Percentiles rank a stretch among this genome's conserved stretches.
Conservation (phyloP, 2,797 vertebrate species). For the Caiman crocodilus region DNA sequence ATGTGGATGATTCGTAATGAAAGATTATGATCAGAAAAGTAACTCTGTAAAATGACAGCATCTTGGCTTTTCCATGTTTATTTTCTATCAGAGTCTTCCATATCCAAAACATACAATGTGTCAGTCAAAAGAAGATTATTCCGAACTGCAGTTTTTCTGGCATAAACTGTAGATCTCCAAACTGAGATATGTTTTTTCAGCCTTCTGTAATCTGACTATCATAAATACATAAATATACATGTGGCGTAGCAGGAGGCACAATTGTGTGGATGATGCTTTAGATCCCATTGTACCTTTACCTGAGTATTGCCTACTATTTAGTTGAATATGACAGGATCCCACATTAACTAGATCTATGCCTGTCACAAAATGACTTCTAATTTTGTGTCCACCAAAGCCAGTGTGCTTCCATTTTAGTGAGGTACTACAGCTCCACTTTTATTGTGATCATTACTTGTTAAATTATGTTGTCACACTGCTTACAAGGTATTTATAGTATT, state of each 20-base stretch:
- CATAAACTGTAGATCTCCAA: not conserved
- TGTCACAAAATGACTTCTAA: not conserved
- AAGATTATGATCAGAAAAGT: not conserved
- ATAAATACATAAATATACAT: not conserved
- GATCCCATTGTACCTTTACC: not conserved
- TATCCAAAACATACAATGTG: not conserved
- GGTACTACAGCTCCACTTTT: not conserved
- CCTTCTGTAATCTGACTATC: not conserved
- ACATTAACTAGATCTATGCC: not conserved
- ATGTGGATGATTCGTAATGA: not conserved
- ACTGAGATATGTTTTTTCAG: not conserved
- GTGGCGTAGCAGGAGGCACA: too few relatives aligned
- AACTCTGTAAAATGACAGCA: not conserved
- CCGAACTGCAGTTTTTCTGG: not conserved
- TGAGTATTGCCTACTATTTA: not conserved
- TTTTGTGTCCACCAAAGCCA: not conserved
- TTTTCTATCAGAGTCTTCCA: not conserved
- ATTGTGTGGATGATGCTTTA: too few relatives aligned
- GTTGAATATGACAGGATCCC: not conserved
- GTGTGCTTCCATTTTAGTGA: not conserved
- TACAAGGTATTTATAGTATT: not conserved
- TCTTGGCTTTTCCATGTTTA: not conserved
- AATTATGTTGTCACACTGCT: not conserved
- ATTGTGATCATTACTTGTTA: slow-evolving; percentile 9
- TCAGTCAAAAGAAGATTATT: not conserved